Evolutionary conservation across 2,797 vertebrate species (phyloP).

Genomic region (Melanotaenia trifasciata): DNA sequence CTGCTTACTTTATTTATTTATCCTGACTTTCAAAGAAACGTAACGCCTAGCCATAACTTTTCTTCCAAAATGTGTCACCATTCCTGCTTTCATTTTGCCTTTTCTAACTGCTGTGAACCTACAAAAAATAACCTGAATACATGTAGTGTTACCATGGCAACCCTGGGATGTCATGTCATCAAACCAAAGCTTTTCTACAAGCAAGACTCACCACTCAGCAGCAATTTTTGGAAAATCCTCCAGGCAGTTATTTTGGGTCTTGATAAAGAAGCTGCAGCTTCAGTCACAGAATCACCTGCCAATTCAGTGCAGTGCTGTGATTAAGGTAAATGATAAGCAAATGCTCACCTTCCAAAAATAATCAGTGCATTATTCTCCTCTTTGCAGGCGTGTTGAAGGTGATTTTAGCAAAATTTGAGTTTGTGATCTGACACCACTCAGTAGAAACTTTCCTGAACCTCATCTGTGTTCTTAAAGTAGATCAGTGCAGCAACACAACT

Average conservation of each 20-base stretch:
- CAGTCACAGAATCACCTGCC: neutral
- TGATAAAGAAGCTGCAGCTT: neutral
- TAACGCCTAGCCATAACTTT: neutral
- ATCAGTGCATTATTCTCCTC: neutral
- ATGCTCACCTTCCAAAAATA: neutral
- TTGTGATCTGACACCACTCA: no score
- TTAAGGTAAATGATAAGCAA: neutral
- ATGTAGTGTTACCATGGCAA: constrained; percentile 38
- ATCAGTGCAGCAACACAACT: neutral
- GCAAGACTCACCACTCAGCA: neutral
- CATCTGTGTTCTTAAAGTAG: no score
- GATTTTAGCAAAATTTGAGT: no score
- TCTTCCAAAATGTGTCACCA: constrained; percentile 1
- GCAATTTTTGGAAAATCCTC: constrained; percentile 14
- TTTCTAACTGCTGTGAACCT: constrained; percentile 38
- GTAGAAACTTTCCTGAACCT: no score
- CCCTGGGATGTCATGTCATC: constrained; percentile 28
- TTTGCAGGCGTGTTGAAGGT: neutral
- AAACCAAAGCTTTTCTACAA: constrained; percentile 5
- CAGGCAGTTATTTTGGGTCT: neutral
- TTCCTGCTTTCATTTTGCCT: constrained; percentile 1
- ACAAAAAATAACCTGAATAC: constrained; percentile 21
- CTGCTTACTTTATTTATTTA: neutral
- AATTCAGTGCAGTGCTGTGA: neutral
- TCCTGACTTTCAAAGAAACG: constrained; percentile 1